Evolutionary conservation across 2,888 invertebrate genomes (phyloP).

Genomic region (Fissipunctia ypsillon): DNA sequence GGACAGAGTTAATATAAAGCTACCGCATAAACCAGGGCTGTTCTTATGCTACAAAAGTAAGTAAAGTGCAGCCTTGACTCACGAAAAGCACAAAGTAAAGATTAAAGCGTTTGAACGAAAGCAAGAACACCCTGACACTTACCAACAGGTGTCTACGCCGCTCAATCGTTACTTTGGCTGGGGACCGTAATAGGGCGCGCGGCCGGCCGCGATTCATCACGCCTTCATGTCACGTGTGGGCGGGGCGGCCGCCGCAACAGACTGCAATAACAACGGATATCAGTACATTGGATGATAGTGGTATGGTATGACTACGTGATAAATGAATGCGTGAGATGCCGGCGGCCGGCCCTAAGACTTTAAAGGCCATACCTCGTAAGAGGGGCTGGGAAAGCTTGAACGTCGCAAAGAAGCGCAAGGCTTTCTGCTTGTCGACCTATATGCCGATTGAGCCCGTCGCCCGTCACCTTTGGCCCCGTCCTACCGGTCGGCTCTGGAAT

Average conservation of each 20-base stretch:
- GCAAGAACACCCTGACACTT: slow-evolving; percentile 90
- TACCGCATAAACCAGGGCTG: slow-evolving; percentile 71
- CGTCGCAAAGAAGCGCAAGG: slow-evolving; percentile 93
- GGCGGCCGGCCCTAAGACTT: slow-evolving; percentile 79
- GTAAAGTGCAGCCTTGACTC: slow-evolving; percentile 79
- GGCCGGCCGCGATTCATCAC: slow-evolving; percentile 90
- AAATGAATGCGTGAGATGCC: slow-evolving; percentile 88
- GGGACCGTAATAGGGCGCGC: slow-evolving; percentile 83
- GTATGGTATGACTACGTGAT: slow-evolving; percentile 85
- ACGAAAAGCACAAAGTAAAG: slow-evolving; percentile 90
- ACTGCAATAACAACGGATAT: slow-evolving; percentile 89
- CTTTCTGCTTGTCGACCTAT: slow-evolving; percentile 85
- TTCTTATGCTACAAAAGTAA: slow-evolving; percentile 66
- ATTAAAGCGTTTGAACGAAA: slow-evolving; percentile 88
- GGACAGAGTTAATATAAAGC: slow-evolving; percentile 71
- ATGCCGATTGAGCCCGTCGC: slow-evolving; percentile 91
- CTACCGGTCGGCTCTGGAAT: slow-evolving; percentile 93
- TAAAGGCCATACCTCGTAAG: slow-evolving; percentile 92
- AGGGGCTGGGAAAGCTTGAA: slow-evolving; percentile 95
- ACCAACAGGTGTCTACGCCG: slow-evolving; percentile 89
- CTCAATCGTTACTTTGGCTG: slow-evolving; percentile 90
- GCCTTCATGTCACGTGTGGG: slow-evolving; percentile 86
- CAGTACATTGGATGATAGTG: slow-evolving; percentile 85
- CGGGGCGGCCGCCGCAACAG: slow-evolving; percentile 85
- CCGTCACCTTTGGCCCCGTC: slow-evolving; percentile 92